Base-by-base conservation (phyloP, 2,888 invertebrate genomes). In the Nudaria mundana region DNA sequence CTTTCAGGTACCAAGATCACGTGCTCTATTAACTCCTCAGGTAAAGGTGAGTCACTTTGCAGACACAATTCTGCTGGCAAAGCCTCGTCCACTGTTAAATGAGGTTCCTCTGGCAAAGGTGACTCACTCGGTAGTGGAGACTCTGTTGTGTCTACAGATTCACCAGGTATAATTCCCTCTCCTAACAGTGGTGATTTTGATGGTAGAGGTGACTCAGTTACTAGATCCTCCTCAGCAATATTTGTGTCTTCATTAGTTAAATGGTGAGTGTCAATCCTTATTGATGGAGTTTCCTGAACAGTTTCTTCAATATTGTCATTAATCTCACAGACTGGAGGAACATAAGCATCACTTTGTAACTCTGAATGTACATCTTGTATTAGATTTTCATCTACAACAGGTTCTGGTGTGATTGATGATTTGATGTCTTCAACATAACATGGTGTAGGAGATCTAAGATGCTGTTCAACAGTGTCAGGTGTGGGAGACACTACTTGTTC, bases 391-490 rank as follows among this genome's bases (percentile, higher is more conserved):
- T 30, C 33, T 5, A 15, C 6, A 18, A 15, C 3, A 25, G 55
- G 60, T 30, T 69, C 68, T 6, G 69, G 66, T 3, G 70, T 60
- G 34, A 51, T 43, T 15, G 57, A 50, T 25, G 53, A 61, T 36
- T 54, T 56, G 23, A 43, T 30, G 3, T 49, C 52, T 2, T 63
- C 59, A 5, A 16, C 20, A 15, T 18, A 7, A 7, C 38, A 26
- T 5, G 66, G 63, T 30, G 40, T 36, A 18, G 51, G 48, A 15
- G 48, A 56, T 29, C 43, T 26, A 36, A 54, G 38, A 34, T 53
- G 39, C 25, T 48, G 51, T 31, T 68, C 65, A n/a, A 44, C 37
- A 20, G 52, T 48, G n/a, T 56, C 48, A 23, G 49, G 49, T 34
- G 52, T 39, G 49, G 56, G 57, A 41, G 57, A 55, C 5, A 30